Percentiles rank a stretch among this genome's conserved stretches.
Evolutionary conservation across 2,797 vertebrate species (phyloP).

Genomic region (Danio choprae): DNA sequence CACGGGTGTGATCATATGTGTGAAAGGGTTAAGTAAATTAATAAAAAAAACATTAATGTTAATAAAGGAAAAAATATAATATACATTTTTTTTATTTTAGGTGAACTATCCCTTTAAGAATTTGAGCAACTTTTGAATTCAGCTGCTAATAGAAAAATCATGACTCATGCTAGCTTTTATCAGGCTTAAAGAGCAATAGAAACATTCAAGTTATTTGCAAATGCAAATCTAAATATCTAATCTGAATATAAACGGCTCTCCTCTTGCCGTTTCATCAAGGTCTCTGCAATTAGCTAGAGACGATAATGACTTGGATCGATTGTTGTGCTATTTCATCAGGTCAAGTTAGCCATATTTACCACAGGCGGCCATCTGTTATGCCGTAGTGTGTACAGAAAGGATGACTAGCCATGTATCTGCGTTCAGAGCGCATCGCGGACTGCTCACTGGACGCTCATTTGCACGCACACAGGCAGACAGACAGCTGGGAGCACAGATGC

Average conservation of each 20-base stretch:
- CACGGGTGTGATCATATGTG: too few relatives aligned
- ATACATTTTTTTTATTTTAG: too few relatives aligned
- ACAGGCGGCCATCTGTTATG: slow-evolving; percentile 52
- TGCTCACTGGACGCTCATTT: slow-evolving; percentile 31
- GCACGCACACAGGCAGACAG: slow-evolving; percentile 26
- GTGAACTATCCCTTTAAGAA: not conserved
- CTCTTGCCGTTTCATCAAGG: slow-evolving; percentile 62
- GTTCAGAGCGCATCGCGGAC: not conserved
- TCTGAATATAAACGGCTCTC: slow-evolving; percentile 55
- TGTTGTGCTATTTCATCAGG: slow-evolving; percentile 61
- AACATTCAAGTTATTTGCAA: not conserved
- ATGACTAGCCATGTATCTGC: slow-evolving; percentile 29
- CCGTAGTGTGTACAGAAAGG: slow-evolving; percentile 27
- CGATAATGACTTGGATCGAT: slow-evolving; percentile 59
- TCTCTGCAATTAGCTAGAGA: slow-evolving; percentile 69
- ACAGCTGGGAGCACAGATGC: slow-evolving; percentile 40
- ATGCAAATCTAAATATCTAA: not conserved
- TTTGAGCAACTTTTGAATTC: not conserved
- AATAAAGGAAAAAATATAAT: too few relatives aligned
- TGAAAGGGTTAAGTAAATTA: too few relatives aligned
- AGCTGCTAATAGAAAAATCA: not conserved
- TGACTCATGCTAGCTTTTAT: not conserved
- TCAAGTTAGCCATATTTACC: slow-evolving; percentile 42
- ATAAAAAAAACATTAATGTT: too few relatives aligned
- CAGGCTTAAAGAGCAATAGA: slow-evolving; percentile 5